These are phyloP conservation scores for Glaucidium brasilianum DNA, from an alignment of 2,113 vertebrate species.

Conservation along the genomic window DNA sequence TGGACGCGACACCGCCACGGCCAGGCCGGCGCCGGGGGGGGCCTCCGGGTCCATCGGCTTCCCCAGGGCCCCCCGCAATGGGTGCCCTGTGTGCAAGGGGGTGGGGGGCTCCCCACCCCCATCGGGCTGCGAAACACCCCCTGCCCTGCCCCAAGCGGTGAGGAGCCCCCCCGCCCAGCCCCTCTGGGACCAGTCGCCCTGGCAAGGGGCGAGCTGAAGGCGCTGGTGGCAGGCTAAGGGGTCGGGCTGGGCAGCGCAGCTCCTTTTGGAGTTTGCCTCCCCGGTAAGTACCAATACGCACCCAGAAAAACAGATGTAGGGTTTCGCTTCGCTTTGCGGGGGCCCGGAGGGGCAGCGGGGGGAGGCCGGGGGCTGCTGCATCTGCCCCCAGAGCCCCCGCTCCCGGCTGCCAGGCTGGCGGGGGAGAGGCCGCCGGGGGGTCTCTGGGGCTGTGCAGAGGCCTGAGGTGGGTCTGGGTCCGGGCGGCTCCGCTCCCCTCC, in stretches of 20 bases:
- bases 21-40: background rate
- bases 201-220: accelerated
- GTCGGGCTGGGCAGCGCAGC: accelerated
- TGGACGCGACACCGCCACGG: background rate
- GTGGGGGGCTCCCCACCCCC: background rate
- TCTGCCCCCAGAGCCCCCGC: accelerated
- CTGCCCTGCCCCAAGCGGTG: background rate
- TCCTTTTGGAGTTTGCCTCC: accelerated
- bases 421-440: accelerated
- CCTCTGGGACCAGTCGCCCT: background rate
- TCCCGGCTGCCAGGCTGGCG: too few species aligned
- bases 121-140: background rate
- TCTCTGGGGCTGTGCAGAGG: accelerated
- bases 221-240: background rate
- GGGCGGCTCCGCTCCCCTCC: accelerated
- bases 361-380: accelerated
- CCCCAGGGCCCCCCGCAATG: too few species aligned
- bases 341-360: background rate
- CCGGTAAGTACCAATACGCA: accelerated
- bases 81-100: background rate
- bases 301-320: accelerated
- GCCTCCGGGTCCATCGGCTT: background rate
- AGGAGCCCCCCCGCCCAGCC: background rate
- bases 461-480: accelerated
- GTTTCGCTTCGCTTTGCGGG: accelerated